A percentile compares a stretch with the other conserved stretches of the same genome.
Evolutionary conservation across 1,140 invertebrate species (phyloP).

Genomic region (Ceratitis capitata): DNA sequence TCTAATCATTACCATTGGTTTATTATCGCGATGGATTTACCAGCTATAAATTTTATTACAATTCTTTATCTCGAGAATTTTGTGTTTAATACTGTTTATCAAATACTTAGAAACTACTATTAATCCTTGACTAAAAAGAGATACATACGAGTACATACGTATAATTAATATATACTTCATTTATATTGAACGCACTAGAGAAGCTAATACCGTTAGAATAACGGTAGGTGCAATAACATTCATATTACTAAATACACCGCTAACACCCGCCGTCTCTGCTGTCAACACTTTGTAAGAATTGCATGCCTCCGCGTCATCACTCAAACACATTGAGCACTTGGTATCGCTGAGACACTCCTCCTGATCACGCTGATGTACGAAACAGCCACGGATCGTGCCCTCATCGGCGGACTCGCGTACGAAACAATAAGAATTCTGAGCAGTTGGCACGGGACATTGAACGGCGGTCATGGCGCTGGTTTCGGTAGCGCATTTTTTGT

Average conservation of each 20-base stretch:
- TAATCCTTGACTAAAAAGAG: background rate
- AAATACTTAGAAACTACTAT: background rate
- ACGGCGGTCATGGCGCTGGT: conserved; percentile 36
- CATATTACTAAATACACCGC: background rate
- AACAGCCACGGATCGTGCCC: conserved; percentile 50
- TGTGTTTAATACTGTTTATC: background rate
- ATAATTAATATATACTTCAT: no score
- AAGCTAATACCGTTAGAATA: background rate
- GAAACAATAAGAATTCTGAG: conserved; percentile 58
- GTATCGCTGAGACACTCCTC: conserved; percentile 48
- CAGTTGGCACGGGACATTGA: conserved; percentile 52
- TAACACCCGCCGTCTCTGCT: background rate
- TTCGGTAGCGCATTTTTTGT: conserved; percentile 46
- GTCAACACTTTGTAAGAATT: conserved; percentile 44
- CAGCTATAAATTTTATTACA: background rate
- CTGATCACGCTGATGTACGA: conserved; percentile 50
- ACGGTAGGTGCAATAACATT: background rate
- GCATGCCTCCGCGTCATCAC: conserved; percentile 50
- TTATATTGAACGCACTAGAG: background rate
- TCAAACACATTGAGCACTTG: conserved; percentile 53
- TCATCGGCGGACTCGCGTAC: conserved; percentile 39
- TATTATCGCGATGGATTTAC: background rate
- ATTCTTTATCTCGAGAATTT: background rate
- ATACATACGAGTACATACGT: background rate
- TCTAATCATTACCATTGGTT: background rate